Evolutionary conservation across 2,888 invertebrate genomes (phyloP).

Genomic region (Tipula vernalis): DNA sequence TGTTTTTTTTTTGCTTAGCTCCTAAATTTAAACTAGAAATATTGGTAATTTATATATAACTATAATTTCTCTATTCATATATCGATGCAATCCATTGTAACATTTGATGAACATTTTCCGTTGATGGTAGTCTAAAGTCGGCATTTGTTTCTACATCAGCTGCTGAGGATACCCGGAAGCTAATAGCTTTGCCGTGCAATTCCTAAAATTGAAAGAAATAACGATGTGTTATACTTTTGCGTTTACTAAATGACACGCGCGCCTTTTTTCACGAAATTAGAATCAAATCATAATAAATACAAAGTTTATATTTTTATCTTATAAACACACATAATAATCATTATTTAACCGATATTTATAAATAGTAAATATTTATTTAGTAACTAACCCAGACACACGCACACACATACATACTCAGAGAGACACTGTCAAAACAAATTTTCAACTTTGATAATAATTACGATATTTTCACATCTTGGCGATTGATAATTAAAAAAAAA

Average conservation of each 20-base stretch:
- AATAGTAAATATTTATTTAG: neutral
- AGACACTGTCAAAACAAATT: neutral
- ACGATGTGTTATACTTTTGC: neutral
- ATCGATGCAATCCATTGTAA: slow-evolving; percentile 48
- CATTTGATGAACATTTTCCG: slow-evolving; percentile 56
- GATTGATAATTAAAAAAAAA: slow-evolving; percentile 6
- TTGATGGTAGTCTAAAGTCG: slow-evolving; percentile 54
- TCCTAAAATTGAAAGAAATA: slow-evolving; percentile 36
- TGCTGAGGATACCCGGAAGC: slow-evolving; percentile 57
- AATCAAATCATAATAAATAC: slow-evolving; percentile 13
- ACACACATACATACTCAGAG: neutral
- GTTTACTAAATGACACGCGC: neutral
- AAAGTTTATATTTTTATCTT: neutral
- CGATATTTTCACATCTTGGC: neutral
- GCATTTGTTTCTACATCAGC: slow-evolving; percentile 56
- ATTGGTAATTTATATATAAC: neutral
- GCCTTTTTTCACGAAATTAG: slow-evolving; percentile 9
- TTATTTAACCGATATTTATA: neutral
- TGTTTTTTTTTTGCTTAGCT: neutral
- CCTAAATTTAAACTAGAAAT: neutral
- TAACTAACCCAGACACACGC: neutral
- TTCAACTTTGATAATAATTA: neutral
- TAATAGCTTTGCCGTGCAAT: slow-evolving; percentile 59
- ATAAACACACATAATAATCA: neutral
- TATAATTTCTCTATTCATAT: neutral